Percentiles rank a stretch among this genome's conserved stretches.
Conservation (phyloP, 2,113 vertebrate species). For the Empidonax alnorum region DNA sequence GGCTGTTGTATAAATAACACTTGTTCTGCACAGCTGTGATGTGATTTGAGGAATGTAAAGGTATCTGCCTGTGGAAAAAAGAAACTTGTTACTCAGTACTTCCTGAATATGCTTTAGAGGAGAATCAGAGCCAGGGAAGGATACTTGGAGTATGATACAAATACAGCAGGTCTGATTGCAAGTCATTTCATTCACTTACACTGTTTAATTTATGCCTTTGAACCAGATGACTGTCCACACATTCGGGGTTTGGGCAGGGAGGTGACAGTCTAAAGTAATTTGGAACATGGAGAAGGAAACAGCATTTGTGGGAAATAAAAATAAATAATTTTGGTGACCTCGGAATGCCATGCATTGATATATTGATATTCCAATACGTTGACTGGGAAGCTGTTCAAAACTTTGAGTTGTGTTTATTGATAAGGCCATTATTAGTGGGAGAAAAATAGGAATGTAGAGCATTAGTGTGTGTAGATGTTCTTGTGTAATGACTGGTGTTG, state of each 20-base stretch:
- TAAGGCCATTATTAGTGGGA: background rate
- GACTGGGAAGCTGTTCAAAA: background rate
- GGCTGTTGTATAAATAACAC: constrained; percentile 7
- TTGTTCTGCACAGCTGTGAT: constrained; percentile 32
- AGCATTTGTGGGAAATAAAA: background rate
- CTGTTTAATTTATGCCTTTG: background rate
- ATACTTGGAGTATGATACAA: background rate
- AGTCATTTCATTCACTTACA: background rate
- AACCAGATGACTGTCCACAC: background rate
- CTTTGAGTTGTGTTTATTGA: background rate
- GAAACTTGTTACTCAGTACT: background rate
- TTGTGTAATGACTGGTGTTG: background rate
- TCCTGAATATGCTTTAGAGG: background rate
- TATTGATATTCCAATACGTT: background rate
- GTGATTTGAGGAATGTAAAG: constrained; percentile 2
- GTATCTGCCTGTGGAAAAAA: background rate
- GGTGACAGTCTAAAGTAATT: background rate
- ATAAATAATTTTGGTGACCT: background rate
- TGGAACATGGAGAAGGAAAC: background rate
- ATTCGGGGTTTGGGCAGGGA: background rate
- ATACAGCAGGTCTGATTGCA: background rate
- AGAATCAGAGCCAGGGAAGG: background rate
- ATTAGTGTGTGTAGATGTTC: background rate
- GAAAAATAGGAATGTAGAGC: accelerated
- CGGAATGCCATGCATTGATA: background rate